A percentile compares a stretch with the other conserved stretches of the same genome.
Evolutionary conservation across 2,888 invertebrate genomes (phyloP).

Genomic region (Drosophila siamana): DNA sequence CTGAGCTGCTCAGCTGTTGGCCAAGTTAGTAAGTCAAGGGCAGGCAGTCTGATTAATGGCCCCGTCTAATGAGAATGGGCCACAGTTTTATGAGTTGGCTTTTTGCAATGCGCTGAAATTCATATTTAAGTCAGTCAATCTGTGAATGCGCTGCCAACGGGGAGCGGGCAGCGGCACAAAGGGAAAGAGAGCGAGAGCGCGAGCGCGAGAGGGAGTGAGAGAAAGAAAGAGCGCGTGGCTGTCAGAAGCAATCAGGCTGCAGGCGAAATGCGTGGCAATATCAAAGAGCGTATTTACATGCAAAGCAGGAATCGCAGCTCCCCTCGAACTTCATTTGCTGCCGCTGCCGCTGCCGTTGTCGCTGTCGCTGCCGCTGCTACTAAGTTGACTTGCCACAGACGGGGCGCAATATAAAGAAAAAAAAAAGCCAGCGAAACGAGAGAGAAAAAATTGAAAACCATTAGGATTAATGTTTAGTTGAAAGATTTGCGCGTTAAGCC

Average conservation of each 20-base stretch:
- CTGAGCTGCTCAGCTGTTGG: background rate
- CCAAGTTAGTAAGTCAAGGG: slow-evolving; percentile 60
- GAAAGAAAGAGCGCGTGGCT: slow-evolving; percentile 15
- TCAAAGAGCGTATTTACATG: slow-evolving; percentile 81
- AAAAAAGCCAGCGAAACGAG: slow-evolving; percentile 4
- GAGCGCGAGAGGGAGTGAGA: background rate
- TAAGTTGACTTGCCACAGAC: slow-evolving; percentile 77
- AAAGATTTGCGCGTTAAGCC: slow-evolving; percentile 82
- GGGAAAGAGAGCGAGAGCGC: background rate
- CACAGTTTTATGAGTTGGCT: slow-evolving; percentile 35
- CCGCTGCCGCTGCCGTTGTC: no score
- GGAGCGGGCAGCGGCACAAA: no score
- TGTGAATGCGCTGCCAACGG: slow-evolving; percentile 10
- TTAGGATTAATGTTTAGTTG: slow-evolving; percentile 82
- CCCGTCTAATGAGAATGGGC: slow-evolving; percentile 60
- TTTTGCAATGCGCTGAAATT: slow-evolving; percentile 58
- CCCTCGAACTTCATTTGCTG: background rate
- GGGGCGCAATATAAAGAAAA: slow-evolving; percentile 12
- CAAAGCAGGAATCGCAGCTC: slow-evolving; percentile 65
- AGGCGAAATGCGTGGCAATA: slow-evolving; percentile 74
- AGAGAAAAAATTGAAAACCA: slow-evolving; percentile 77
- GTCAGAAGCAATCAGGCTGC: slow-evolving; percentile 79
- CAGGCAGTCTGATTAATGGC: slow-evolving; percentile 67
- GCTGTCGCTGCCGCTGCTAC: slow-evolving; percentile 23
- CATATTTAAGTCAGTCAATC: slow-evolving; percentile 66